Percentiles rank a stretch among this genome's conserved stretches.
phyloP scores from a whole-genome alignment of 2,797 vertebrate species.

The Manis javanica region DNA sequence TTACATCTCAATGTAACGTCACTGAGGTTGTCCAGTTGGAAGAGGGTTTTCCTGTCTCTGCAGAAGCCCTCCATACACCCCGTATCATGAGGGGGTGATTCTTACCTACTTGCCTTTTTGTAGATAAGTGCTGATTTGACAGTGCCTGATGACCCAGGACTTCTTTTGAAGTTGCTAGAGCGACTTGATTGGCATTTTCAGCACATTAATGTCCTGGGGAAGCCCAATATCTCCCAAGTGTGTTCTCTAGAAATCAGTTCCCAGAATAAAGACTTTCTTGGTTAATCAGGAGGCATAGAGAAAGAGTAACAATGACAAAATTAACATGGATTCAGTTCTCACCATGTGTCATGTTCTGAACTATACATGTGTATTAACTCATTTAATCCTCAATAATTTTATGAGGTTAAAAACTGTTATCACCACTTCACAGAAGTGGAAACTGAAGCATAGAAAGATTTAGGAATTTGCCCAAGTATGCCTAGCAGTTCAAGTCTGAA shows the following conservation, averaged over 20 bases:
- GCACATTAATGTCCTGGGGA: slow-evolving; percentile 8
- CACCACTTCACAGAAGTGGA: neutral
- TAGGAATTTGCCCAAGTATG: neutral
- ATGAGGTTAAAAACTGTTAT: neutral
- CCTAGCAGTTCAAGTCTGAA: neutral
- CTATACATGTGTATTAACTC: neutral
- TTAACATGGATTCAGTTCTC: neutral
- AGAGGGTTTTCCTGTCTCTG: neutral
- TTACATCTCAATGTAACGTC: neutral
- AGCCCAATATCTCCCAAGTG: neutral
- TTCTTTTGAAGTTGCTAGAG: neutral
- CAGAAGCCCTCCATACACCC: too few species aligned
- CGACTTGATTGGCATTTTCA: slow-evolving; percentile 47
- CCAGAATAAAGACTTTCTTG: neutral
- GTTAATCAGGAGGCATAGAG: neutral
- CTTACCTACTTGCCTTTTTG: neutral
- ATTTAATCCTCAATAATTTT: neutral
- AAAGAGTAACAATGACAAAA: neutral
- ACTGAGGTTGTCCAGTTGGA: neutral
- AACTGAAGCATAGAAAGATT: neutral
- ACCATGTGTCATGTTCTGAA: neutral
- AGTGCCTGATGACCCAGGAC: neutral
- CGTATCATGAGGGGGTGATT: neutral
- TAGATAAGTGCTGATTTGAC: neutral
- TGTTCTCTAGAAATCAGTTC: neutral